phyloP scores from a whole-genome alignment of 2,113 vertebrate genomes.

The Lamprologus ornatipinnis region DNA sequence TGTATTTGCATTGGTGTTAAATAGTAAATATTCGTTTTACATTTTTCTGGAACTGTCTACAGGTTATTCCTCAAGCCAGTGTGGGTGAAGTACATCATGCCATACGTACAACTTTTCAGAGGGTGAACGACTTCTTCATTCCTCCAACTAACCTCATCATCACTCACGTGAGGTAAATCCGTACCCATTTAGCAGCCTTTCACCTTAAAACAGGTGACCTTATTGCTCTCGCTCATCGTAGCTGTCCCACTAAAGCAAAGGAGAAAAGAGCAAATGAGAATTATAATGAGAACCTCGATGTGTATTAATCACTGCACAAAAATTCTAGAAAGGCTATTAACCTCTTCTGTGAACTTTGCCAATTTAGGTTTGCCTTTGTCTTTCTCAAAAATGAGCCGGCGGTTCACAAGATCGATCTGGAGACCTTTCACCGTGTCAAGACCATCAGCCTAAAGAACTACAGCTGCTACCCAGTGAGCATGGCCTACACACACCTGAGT shows the following conservation, averaged over 20 bases:
- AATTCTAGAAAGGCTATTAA: conserved; percentile 47
- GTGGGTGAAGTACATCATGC: conserved; percentile 76
- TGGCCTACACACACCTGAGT: conserved; percentile 89
- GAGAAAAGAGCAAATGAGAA: conserved; percentile 48
- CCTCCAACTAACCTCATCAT: conserved; percentile 96
- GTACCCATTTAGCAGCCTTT: not conserved
- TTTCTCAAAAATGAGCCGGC: conserved; percentile 77
- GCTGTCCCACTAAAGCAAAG: conserved; percentile 4
- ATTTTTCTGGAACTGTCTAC: not conserved
- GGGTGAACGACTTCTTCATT: conserved; percentile 89
- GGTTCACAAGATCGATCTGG: conserved; percentile 92
- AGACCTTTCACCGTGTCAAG: conserved; percentile 83
- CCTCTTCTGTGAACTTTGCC: conserved; percentile 48
- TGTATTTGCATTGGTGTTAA: not conserved
- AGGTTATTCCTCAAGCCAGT: conserved; percentile 92
- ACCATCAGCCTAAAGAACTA: conserved; percentile 78
- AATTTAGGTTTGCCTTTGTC: conserved; percentile 87
- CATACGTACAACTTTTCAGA: conserved; percentile 78
- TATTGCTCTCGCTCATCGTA: not conserved
- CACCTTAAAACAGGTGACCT: not conserved
- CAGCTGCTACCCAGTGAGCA: conserved; percentile 78
- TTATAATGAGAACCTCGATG: conserved; percentile 49
- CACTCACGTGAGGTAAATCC: conserved; percentile 88
- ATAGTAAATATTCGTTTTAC: not conserved
- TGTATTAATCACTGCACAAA: conserved; percentile 26